Base-by-base conservation (phyloP, 2,797 vertebrate species). In the Lophius americanus region DNA sequence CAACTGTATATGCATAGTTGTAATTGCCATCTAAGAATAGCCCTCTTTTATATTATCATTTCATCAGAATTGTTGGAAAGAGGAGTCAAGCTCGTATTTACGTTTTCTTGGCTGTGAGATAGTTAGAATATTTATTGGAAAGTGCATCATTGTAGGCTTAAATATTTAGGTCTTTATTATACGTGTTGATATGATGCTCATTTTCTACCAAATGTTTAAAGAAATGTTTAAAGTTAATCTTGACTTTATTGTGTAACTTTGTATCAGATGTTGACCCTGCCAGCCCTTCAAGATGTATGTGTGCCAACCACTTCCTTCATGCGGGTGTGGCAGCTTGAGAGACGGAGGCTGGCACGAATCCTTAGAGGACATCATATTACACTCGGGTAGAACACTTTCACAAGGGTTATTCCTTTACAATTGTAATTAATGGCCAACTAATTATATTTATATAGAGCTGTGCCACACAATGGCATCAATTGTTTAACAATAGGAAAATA, bases 291-390 rank as follows among this genome's bases (percentile, higher is more conserved):
- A 36, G 89, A 92, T 60, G 64, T 91, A 14, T 77, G 81, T 56
- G 56, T 94, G 48, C 95, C 93, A 0, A 91, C 93, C 14, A 83
- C 93, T 6, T 89, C 91, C 0, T 96, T 95, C 78, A 91, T 99
- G 74, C 94, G 98, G 51, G 84, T 95, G 23, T 98, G 98, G 98
- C 93, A 94, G 9, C 56, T 98, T 75, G 97, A 98, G 58, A 92
- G 83, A 9, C 87, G 52, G 53, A 88, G 78, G 12, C 92, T 86
- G 0, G 52, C 86, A 46, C 94, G 93, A 60, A 92, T 99, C 44
- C 85, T 98, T 36, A 88, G 95, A 74, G 88, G 89, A 76, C 88
- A 90, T 66, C 92, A 92, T 56, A 86, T 82, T 64, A 92, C 78
- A 0, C 94, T 98, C 71, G 93, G 88, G 96, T 97, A 80, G 5